phyloP scores from a whole-genome alignment of 2,888 invertebrate genomes.

The Mesochorus sp. region DNA sequence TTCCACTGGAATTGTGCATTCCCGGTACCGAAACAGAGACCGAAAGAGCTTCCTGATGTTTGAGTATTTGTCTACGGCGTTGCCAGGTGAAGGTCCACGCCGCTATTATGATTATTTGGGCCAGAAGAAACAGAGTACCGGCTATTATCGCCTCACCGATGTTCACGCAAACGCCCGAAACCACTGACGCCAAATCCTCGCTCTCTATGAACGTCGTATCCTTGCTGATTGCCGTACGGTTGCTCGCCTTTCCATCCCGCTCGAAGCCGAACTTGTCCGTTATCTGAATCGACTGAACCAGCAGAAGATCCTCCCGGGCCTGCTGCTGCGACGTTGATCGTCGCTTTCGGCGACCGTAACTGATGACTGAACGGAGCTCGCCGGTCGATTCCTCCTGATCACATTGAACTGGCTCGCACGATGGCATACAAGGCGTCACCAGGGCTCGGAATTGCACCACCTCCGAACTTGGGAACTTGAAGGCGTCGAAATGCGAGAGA shows the following conservation, averaged over 20 bases:
- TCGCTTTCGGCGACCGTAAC: conserved; percentile 91
- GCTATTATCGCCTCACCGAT: conserved; percentile 92
- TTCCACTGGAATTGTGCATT: conserved; percentile 83
- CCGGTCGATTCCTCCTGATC: conserved; percentile 92
- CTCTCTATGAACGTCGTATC: conserved; percentile 89
- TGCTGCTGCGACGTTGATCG: conserved; percentile 83
- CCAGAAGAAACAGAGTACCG: conserved; percentile 92
- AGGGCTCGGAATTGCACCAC: conserved; percentile 97
- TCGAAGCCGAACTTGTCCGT: conserved; percentile 96
- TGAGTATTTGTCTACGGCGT: conserved; percentile 86
- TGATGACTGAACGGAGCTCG: conserved; percentile 91
- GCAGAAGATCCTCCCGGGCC: conserved; percentile 90
- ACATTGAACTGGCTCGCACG: conserved; percentile 95
- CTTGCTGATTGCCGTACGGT: conserved; percentile 82
- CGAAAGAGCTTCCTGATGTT: conserved; percentile 85
- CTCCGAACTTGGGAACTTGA: conserved; percentile 97
- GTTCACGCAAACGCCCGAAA: conserved; percentile 87
- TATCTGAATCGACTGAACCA: conserved; percentile 95
- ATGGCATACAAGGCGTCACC: conserved; percentile 96
- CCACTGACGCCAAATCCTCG: conserved; percentile 82
- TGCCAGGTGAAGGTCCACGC: conserved; percentile 96
- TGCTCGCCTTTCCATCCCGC: conserved; percentile 82
- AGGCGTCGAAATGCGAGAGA: conserved; percentile 96
- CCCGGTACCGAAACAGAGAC: conserved; percentile 86
- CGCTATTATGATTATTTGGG: conserved; percentile 93